These are phyloP conservation scores for Paradisaea rubra DNA, from an alignment of 2,113 vertebrate species.

Conservation along the genomic window DNA sequence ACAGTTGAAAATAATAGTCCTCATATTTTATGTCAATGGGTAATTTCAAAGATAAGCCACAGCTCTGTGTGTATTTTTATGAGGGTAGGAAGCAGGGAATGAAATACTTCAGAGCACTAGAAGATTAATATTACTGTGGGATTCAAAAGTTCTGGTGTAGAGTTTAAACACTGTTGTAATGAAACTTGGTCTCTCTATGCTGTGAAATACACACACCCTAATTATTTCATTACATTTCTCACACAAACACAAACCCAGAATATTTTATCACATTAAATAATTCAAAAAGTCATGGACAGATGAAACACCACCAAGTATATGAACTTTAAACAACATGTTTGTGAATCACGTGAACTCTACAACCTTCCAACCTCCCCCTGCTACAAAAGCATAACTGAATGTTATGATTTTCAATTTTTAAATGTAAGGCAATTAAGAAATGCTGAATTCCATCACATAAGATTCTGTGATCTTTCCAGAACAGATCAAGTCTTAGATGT, in stretches of 20 bases:
- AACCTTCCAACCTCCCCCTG: not conserved
- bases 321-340: not conserved
- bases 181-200: not conserved
- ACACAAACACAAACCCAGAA: not conserved
- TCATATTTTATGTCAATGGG: constrained; percentile 51
- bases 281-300: not conserved
- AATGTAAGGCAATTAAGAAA: not conserved
- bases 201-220: not conserved
- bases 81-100: constrained; percentile 5
- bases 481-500: not conserved
- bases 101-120: not conserved
- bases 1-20: constrained; percentile 19
- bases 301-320: not conserved
- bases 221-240: not conserved
- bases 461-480: not conserved
- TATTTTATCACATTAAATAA: not conserved
- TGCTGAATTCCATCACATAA: not conserved
- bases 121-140: not conserved
- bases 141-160: not conserved
- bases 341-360: not conserved
- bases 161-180: not conserved
- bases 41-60: constrained; percentile 50
- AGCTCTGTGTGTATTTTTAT: constrained; percentile 36
- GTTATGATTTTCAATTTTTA: not conserved
- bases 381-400: not conserved